Conservation (phyloP, 1,140 invertebrate species). For the Aphidius gifuensis region DNA sequence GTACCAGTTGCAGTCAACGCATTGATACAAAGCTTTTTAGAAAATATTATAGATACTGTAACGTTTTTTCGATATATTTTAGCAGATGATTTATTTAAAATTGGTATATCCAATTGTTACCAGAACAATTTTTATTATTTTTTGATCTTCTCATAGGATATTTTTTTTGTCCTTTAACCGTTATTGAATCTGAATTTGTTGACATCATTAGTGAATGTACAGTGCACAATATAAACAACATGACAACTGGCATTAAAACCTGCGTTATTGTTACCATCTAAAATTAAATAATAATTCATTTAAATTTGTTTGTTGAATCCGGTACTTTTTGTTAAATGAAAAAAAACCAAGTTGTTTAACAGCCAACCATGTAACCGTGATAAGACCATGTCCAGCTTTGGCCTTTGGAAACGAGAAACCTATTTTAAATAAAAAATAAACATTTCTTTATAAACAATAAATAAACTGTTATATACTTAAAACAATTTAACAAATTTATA, state of each 20-base stretch:
- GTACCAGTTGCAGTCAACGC: conserved; percentile 29
- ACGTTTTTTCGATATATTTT: too few species aligned
- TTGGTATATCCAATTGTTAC: conserved; percentile 45
- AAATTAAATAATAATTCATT: conserved; percentile 26
- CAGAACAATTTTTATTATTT: conserved; percentile 41
- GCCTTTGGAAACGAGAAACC: conserved; percentile 92
- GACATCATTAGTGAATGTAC: conserved; percentile 91
- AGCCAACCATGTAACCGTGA: conserved; percentile 76
- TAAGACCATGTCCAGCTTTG: conserved; percentile 84
- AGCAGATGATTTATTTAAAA: too few species aligned
- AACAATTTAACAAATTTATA: too few species aligned
- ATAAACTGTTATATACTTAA: too few species aligned
- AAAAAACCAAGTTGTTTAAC: conserved; percentile 76
- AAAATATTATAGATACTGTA: conserved; percentile 51
- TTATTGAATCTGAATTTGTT: conserved; percentile 58
- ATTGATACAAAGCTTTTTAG: conserved; percentile 47
- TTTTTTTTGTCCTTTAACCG: conserved; percentile 41
- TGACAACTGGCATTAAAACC: conserved; percentile 72
- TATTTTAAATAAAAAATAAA: too few species aligned
- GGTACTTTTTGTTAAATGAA: conserved; percentile 81
- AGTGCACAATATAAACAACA: conserved; percentile 78
- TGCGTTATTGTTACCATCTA: conserved; percentile 61
- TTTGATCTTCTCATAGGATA: conserved; percentile 39
- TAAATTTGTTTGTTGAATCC: conserved; percentile 76
- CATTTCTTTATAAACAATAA: too few species aligned